Conservation (phyloP, 2,797 vertebrate genomes). For the Acanthiza pusilla region DNA sequence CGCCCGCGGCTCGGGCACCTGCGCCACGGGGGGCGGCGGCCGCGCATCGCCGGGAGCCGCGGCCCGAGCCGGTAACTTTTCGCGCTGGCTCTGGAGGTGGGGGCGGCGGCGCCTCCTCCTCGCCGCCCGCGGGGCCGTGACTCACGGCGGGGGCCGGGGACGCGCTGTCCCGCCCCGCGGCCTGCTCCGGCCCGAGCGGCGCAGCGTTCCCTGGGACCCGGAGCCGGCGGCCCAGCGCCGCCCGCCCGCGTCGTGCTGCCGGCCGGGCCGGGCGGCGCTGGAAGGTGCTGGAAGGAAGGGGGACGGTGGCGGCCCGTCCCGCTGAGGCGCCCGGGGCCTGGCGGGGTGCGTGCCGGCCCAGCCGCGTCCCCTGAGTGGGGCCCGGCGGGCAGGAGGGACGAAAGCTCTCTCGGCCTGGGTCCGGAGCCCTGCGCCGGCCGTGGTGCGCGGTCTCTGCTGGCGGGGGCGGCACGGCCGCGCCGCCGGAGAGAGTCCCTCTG, state of each 20-base stretch:
- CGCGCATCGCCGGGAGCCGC: neutral
- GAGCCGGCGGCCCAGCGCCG: neutral
- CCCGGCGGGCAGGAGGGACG: neutral
- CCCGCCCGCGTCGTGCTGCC: neutral
- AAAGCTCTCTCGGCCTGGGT: neutral
- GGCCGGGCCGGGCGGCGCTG: neutral
- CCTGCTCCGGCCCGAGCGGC: neutral
- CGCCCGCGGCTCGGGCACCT: neutral
- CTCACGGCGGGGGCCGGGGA: neutral
- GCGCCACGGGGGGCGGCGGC: neutral
- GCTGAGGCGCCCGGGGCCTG: neutral
- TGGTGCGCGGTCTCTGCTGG: neutral
- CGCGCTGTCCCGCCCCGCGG: neutral
- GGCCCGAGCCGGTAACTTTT: neutral
- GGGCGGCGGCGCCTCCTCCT: neutral
- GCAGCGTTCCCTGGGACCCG: neutral
- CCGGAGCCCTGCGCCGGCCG: neutral
- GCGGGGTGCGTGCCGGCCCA: neutral
- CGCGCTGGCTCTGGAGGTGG: neutral
- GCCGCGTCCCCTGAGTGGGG: neutral
- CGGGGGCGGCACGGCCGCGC: neutral
- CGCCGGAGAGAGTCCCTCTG: neutral
- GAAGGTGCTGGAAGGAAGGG: neutral
- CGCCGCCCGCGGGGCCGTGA: neutral
- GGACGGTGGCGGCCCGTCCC: neutral